Evolutionary conservation across 2,888 invertebrate genomes (phyloP), one percentile per base, ranked within the genome.

Genomic region (Cybosia mesomella): DNA sequence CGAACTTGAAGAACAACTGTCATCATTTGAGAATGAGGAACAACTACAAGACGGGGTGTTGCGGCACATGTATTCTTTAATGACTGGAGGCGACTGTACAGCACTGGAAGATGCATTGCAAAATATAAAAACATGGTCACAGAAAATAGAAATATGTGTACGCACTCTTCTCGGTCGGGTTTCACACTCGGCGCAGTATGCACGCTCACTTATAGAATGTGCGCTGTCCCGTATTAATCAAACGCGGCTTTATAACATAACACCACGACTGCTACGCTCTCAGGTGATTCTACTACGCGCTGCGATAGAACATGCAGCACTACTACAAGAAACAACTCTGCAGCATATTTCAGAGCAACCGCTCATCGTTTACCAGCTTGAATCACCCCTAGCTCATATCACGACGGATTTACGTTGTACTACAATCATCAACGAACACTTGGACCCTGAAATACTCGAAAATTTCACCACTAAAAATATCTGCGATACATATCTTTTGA

Each of bases 101-200:
- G 76, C 73, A 11, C 57, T 87, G 1, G 80, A 81, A 8, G 61
- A 68, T 2, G 73, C 65, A 10, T 60, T 86, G 1, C 58, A 11
- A 5, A 59, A 58, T 2, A 58, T 70, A 4, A 57, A 61, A 3
- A 73, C 77, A 0, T 90, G 89, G 88, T 24, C 72, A 0, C 79
- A 86, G 22, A 90, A 89, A 70, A 64, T 90, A 2, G 78, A 84
- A 0, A 65, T 65, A 0, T 82, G 85, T 53, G 74, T 87, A 10
- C 79, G 70, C 4, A 71, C 69, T 3, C 58, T 89, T 15, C 73
- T 80, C 5, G 85, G 85, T 1, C 79, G 74, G 22, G 83, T 89
- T 0, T 55, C 82, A 0, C 79, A 84, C 55, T 86, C 90, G 2
- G 74, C 76, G 8, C 85, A 88, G 71, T 90, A 89, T 58, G 81